Conservation (phyloP, 2,113 vertebrate species). For the Oryctolagus cuniculus region DNA sequence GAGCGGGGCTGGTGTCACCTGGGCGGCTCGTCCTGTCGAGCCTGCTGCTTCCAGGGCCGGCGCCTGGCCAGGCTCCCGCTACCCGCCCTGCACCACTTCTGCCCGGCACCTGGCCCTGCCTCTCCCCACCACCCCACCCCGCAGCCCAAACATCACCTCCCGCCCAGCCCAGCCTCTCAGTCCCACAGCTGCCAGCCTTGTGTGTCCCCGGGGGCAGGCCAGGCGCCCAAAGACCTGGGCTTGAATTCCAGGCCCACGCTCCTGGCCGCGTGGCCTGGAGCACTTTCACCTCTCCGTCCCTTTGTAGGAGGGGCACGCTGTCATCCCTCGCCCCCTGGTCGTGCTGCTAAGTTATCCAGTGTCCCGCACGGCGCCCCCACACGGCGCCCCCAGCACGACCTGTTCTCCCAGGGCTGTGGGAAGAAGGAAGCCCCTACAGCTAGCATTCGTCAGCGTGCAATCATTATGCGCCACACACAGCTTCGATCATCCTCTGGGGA, state of each 20-base stretch:
- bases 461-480: rapidly evolving
- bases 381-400: not conserved
- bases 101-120: not conserved
- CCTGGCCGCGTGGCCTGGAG: slow-evolving; percentile 16
- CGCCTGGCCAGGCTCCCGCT: slow-evolving; percentile 63
- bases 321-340: rapidly evolving
- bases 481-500: not conserved
- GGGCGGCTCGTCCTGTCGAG: slow-evolving; percentile 1
- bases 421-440: slow-evolving; percentile 36
- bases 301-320: not conserved
- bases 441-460: not conserved
- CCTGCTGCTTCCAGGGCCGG: slow-evolving; percentile 49
- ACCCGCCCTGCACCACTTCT: slow-evolving; percentile 51
- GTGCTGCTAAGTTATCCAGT: not conserved
- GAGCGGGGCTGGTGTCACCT: not conserved
- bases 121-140: not conserved
- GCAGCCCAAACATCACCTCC: slow-evolving; percentile 64
- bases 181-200: slow-evolving; percentile 88
- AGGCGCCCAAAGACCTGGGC: not conserved
- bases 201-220: slow-evolving; percentile 70
- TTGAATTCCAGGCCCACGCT: not conserved
- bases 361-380: rapidly evolving
- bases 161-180: slow-evolving; percentile 83
- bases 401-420: slow-evolving; percentile 7
- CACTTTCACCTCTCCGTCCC: not conserved